Conservation (phyloP, 2,113 vertebrate species). For the Nymphicus hollandicus region DNA sequence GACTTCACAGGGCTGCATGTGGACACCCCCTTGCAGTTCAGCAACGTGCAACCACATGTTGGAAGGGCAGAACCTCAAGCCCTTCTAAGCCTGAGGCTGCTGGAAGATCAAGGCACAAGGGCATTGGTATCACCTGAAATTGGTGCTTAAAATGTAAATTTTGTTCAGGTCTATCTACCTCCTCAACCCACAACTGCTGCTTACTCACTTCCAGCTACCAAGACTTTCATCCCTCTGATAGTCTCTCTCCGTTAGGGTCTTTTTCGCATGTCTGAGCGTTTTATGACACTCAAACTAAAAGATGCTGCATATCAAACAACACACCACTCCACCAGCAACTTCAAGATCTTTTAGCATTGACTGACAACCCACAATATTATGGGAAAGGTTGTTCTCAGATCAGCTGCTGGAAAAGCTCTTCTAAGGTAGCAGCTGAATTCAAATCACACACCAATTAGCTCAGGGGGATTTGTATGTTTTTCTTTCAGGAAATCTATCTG, state of each 20-base stretch:
- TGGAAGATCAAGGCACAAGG: background rate
- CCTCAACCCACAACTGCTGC: background rate
- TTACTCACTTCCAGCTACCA: background rate
- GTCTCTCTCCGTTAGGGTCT: background rate
- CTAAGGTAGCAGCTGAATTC: constrained; percentile 54
- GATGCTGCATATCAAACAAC: background rate
- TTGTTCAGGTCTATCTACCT: background rate
- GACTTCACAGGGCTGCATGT: background rate
- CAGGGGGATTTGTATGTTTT: constrained; percentile 52
- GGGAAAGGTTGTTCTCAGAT: constrained; percentile 23
- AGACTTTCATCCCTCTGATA: background rate
- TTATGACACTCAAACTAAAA: background rate
- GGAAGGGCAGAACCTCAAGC: background rate
- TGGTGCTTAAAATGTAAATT: background rate
- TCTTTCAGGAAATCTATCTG: constrained; percentile 41
- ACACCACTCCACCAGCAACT: background rate
- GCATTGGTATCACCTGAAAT: background rate
- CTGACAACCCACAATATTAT: constrained; percentile 9
- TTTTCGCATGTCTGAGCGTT: background rate
- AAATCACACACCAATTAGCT: constrained; percentile 59
- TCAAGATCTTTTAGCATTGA: background rate
- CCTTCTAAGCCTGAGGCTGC: background rate
- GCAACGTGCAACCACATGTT: background rate
- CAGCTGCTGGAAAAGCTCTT: constrained; percentile 43
- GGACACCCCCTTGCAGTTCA: background rate